Percentiles rank a stretch among this genome's conserved stretches.
Evolutionary conservation across 2,797 vertebrate species (phyloP).

Genomic region (Toxotes lorentzi): DNA sequence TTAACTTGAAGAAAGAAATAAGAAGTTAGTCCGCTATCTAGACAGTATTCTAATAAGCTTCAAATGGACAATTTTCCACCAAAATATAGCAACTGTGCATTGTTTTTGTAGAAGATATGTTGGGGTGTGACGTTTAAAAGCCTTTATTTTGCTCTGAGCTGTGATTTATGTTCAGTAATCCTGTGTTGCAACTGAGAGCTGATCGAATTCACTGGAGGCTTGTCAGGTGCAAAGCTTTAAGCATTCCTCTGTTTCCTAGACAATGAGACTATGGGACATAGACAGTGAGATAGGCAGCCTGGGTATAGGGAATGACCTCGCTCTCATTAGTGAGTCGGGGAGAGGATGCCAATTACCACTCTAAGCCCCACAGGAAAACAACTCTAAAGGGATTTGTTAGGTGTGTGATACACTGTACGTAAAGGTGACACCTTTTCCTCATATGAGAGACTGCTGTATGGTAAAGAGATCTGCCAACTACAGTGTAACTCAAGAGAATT

Average conservation of each 20-base stretch:
- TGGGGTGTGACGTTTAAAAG: background rate
- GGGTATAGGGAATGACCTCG: conserved; percentile 60
- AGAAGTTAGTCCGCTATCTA: background rate
- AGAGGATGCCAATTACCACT: conserved; percentile 72
- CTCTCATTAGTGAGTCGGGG: conserved; percentile 78
- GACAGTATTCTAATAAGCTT: background rate
- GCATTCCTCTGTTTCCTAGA: conserved; percentile 75
- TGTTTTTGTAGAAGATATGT: background rate
- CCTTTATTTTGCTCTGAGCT: conserved; percentile 20
- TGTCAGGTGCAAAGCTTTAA: conserved; percentile 31
- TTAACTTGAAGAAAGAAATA: no score
- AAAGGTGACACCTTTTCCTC: conserved; percentile 39
- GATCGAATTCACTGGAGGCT: conserved; percentile 41
- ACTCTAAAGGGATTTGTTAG: conserved; percentile 76
- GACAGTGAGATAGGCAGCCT: conserved; percentile 54
- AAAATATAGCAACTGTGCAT: background rate
- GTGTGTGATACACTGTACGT: conserved; percentile 57
- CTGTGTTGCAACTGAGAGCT: conserved; percentile 24
- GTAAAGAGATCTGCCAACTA: background rate
- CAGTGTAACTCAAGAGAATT: background rate
- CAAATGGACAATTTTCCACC: background rate
- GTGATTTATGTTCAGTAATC: conserved; percentile 41
- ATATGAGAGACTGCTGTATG: conserved; percentile 20
- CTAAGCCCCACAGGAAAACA: conserved; percentile 62
- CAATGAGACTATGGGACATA: conserved; percentile 66